Evolutionary conservation across 2,113 vertebrate species (phyloP).

Genomic region (Notothenia rossii): DNA sequence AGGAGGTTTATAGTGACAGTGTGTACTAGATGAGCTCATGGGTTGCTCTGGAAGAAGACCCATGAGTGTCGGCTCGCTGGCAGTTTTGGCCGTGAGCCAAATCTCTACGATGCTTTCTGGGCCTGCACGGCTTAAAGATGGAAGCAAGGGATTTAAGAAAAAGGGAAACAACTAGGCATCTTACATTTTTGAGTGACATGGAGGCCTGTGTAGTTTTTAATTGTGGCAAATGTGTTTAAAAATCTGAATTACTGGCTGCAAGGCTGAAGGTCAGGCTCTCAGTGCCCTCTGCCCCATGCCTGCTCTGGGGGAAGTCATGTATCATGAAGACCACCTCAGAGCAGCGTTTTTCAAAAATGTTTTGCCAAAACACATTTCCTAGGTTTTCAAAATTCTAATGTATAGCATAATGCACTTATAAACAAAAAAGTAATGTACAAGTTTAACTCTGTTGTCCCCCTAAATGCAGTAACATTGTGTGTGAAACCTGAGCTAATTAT

Average conservation of each 20-base stretch:
- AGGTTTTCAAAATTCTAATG: background rate
- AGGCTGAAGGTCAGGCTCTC: constrained; percentile 48
- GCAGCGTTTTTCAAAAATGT: background rate
- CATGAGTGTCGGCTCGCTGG: background rate
- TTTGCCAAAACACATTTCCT: background rate
- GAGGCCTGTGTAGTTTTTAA: constrained; percentile 23
- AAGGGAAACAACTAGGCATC: constrained; percentile 14
- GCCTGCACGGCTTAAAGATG: background rate
- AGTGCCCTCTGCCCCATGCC: constrained; percentile 24
- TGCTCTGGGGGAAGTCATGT: constrained; percentile 30
- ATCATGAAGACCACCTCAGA: constrained; percentile 29
- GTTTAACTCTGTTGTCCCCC: background rate
- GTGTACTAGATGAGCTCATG: background rate
- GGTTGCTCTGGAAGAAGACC: background rate
- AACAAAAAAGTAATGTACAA: background rate
- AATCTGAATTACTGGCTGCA: constrained; percentile 48
- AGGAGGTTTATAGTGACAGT: background rate
- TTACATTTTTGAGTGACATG: constrained; percentile 23
- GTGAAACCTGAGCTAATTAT: constrained; percentile 1
- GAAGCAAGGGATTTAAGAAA: background rate
- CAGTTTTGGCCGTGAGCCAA: background rate
- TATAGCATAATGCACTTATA: background rate
- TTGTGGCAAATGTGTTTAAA: background rate
- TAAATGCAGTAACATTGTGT: background rate
- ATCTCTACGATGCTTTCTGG: background rate